Evolutionary conservation across 2,888 invertebrate genomes (phyloP), one percentile per base, ranked within the genome.

Genomic region (Cerceris ruficornis): DNA sequence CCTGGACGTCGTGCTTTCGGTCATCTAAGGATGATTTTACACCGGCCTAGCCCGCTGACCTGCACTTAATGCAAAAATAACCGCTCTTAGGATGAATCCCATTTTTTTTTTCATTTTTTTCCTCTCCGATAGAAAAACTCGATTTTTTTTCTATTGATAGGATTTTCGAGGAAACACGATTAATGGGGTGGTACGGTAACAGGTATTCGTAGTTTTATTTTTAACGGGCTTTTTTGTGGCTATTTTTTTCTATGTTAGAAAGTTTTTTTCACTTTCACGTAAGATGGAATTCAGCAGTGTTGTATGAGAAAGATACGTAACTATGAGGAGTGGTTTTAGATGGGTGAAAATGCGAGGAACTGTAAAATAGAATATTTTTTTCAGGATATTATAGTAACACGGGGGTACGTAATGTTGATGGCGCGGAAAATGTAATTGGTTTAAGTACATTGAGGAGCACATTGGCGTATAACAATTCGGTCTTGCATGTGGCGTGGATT

Each of bases 21-120:
- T 80, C 77, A 75, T 84, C 85, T 85, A 87, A 87, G 87, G 84
- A 82, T 86, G 79, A 85, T 87, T 86, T 81, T 71, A 70, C 69
- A 70, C 70, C 62, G 60, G 60, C 68, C 71, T 50, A 54, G 65
- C 68, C 50, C 73, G 75, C 70, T 75, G 59, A 81, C 73, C 73
- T 41, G 60, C 43, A 46, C 65, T 50, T 17, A 11, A 8, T 6
- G 2, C 39, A 15, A 74, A 80, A 69, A 68, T 46, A 46, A 11
- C 11, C 8, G 46, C 8, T 6, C 6, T 9, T 43, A 7, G 6
- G 9, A 43, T 43, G 9, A 43, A 11, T 46, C 46, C 11, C n/a
- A n/a, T n/a, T 50, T 50, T 50, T 50, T 50, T 50, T 50, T n/a
- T 50, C n/a, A n/a, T 50, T 50, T 46, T 28, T 28, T 28, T 28